These are phyloP conservation scores for Volucella inflata DNA, from an alignment of 2,888 invertebrate genomes.

Conservation along the genomic window DNA sequence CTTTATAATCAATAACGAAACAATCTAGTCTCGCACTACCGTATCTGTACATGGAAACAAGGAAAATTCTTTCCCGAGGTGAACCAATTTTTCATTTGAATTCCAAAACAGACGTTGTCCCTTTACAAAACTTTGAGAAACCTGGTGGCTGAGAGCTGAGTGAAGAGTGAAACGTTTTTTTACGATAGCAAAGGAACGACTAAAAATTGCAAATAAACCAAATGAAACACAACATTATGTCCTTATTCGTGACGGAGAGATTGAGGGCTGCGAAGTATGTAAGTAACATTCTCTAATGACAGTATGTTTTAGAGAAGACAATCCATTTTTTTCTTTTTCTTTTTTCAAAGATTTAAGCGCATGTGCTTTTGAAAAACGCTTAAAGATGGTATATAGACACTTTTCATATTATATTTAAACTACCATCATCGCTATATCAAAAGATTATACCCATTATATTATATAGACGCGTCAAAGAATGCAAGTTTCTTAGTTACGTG, in stretches of 20 bases:
- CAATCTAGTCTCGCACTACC: slow-evolving; percentile 30
- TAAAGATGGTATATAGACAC: no score
- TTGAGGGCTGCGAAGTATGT: slow-evolving; percentile 6
- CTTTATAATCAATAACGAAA: slow-evolving; percentile 55
- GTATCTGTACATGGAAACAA: not conserved
- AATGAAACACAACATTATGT: slow-evolving; percentile 17
- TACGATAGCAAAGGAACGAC: not conserved
- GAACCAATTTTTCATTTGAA: slow-evolving; percentile 40
- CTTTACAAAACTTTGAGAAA: not conserved
- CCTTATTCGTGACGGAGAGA: slow-evolving; percentile 42
- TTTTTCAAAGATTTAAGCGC: no score
- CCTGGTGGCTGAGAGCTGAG: not conserved
- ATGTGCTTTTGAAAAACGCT: no score
- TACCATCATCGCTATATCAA: no score
- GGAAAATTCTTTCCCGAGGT: not conserved
- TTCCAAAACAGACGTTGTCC: slow-evolving; percentile 18
- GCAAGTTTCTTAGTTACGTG: no score
- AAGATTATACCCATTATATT: no score
- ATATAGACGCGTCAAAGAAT: no score
- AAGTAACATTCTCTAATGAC: not conserved
- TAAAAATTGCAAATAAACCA: slow-evolving; percentile 15
- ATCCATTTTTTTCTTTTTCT: no score
- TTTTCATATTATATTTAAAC: no score
- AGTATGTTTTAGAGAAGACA: not conserved
- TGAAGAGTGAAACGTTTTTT: not conserved